Conservation (phyloP, 2,797 vertebrate species). For the Rhabdophis nuchalis region DNA sequence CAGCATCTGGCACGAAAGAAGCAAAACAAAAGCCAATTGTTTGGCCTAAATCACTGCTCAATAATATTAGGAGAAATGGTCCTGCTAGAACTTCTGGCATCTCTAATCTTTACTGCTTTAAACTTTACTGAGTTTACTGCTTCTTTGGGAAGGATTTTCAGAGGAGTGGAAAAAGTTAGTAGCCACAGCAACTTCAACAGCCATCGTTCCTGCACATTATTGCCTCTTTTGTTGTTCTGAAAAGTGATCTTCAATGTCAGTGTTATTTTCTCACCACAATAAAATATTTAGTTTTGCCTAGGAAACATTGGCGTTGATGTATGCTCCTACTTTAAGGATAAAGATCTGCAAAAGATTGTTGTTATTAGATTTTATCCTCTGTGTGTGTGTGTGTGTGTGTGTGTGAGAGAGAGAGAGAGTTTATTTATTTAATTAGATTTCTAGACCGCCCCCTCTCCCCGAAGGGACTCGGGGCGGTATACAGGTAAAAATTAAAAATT, state of each 20-base stretch:
- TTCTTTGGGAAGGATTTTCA: neutral
- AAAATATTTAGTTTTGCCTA: neutral
- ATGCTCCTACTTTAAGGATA: neutral
- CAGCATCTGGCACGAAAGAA: neutral
- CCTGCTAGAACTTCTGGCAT: neutral
- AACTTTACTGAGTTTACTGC: neutral
- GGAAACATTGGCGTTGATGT: neutral
- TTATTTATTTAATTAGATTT: too few species aligned
- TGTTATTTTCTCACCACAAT: neutral
- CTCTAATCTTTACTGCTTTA: neutral
- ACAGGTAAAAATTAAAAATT: too few species aligned
- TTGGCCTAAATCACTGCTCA: neutral
- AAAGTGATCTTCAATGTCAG: neutral
- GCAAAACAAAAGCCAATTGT: neutral
- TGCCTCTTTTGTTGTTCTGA: neutral
- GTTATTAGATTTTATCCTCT: neutral
- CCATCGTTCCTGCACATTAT: neutral
- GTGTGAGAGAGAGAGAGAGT: too few species aligned
- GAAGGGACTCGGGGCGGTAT: too few species aligned
- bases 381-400: neutral
- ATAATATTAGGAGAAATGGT: neutral
- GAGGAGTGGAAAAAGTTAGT: neutral
- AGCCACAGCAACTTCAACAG: neutral
- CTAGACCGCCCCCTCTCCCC: too few species aligned
- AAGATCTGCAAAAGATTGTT: neutral